Conservation (phyloP, 2,888 invertebrate species). For the Argyresthia albistria region DNA sequence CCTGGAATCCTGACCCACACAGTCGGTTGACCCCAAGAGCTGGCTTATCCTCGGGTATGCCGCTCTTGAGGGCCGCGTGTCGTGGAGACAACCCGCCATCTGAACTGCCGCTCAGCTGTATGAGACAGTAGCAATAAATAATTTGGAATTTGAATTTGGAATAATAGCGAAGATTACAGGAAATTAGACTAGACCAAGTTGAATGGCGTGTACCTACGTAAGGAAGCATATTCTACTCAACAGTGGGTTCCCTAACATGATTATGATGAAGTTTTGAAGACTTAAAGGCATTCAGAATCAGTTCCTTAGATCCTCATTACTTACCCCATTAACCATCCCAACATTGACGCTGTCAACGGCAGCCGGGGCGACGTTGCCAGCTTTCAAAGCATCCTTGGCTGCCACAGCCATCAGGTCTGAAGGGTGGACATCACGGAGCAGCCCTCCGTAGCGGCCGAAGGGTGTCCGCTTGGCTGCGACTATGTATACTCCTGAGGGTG, state of each 20-base stretch:
- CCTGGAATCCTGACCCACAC: slow-evolving; percentile 98
- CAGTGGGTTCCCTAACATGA: too few species aligned
- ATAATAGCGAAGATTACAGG: too few species aligned
- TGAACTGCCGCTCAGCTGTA: too few species aligned
- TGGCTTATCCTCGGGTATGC: slow-evolving; percentile 87
- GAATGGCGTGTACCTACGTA: too few species aligned
- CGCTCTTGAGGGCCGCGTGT: slow-evolving; percentile 86
- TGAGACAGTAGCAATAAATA: too few species aligned
- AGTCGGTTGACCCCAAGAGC: slow-evolving; percentile 91
- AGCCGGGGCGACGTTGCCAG: slow-evolving; percentile 85
- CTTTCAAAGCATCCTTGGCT: slow-evolving; percentile 83
- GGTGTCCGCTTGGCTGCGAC: slow-evolving; percentile 97
- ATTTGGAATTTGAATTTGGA: too few species aligned
- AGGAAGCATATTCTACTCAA: too few species aligned
- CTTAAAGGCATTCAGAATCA: too few species aligned
- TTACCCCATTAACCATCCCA: slow-evolving; percentile 86
- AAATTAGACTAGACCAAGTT: too few species aligned
- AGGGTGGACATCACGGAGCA: slow-evolving; percentile 77
- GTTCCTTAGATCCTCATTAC: slow-evolving; percentile 10
- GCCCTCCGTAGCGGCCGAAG: slow-evolving; percentile 94
- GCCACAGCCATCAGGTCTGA: slow-evolving; percentile 85
- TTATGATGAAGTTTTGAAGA: too few species aligned
- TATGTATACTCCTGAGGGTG: slow-evolving; percentile 81
- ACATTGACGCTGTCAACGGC: slow-evolving; percentile 89
- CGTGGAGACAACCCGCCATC: slow-evolving; percentile 91